Evolutionary conservation across 2,797 vertebrate species (phyloP), one percentile per base, ranked within the genome.

Genomic region (Argya squamiceps): DNA sequence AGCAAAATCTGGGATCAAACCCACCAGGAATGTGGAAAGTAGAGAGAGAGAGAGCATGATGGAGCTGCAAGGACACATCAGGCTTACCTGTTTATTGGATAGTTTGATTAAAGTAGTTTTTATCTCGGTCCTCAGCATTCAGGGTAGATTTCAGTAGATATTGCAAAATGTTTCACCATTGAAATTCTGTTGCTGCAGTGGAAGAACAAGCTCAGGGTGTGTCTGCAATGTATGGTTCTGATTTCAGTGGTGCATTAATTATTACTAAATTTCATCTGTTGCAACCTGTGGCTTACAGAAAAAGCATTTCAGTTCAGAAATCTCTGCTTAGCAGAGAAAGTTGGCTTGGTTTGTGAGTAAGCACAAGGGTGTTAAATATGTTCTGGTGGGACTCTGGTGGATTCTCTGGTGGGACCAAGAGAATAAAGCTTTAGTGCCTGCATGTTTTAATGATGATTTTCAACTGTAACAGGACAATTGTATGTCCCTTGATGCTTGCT

Each of bases 181-280:
- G 67, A 79, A 89, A 89, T 88, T 77, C 37, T 56, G 14, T 60
- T 2, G 1, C 22, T 86, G 23, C 29, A 34, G 65, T 62, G 62
- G 94, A 62, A 86, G 65, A 96, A 47, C 92, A 43, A 86, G 85
- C 87, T 75, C 26, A 30, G 82, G 79, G 92, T 84, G 95, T 93
- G 93, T 53, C 65, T 86, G 85, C n/a, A 65, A 16, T 44, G 29
- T 64, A 12, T 43, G n/a, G 29, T 43, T 78, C 36, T 84, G 73
- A 93, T 97, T 90, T 86, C 79, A 75, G 30, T 11, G 47, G 46
- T 65, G 53, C 62, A 68, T 81, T 22, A 90, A 81, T 75, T 80
- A 37, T 49, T 78, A 44, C 53, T 78, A 44, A 71, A 4, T 88
- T 77, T 91, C 19, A 29, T 46, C 53, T 95, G 58, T 83, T 78